phyloP scores from a whole-genome alignment of 2,888 invertebrate genomes.

The Oligia fasciuncula region DNA sequence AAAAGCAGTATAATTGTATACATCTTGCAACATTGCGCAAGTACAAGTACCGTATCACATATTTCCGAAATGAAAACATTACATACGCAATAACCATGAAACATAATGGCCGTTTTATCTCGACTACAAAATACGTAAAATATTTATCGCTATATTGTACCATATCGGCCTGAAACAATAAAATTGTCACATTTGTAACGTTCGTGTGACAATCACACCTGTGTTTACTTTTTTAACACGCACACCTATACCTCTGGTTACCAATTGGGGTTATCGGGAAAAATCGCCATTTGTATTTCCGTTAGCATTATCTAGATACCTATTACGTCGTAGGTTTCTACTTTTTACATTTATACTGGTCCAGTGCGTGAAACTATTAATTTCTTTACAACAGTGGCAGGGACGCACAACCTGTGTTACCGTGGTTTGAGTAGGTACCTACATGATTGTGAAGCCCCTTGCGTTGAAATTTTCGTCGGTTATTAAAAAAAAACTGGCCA shows the following conservation, averaged over 20 bases:
- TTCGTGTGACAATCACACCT: constrained; percentile 45
- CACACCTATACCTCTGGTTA: constrained; percentile 9
- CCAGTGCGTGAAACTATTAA: too few species aligned
- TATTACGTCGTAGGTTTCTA: too few species aligned
- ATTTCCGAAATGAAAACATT: constrained; percentile 4
- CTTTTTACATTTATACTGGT: too few species aligned
- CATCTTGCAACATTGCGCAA: neutral
- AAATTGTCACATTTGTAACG: constrained; percentile 26
- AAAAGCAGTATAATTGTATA: neutral
- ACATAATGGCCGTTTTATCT: constrained; percentile 16
- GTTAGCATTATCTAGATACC: neutral
- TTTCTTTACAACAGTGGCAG: too few species aligned
- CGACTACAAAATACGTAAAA: constrained; percentile 14
- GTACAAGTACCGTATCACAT: neutral
- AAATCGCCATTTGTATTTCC: neutral
- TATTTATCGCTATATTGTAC: constrained; percentile 27
- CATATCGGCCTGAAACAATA: constrained; percentile 37
- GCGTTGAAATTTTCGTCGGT: too few species aligned
- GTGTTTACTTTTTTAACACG: constrained; percentile 37
- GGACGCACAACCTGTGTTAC: too few species aligned
- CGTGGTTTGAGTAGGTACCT: too few species aligned
- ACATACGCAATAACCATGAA: neutral
- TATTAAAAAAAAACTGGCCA: too few species aligned
- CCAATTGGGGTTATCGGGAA: constrained; percentile 16
- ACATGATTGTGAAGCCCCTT: too few species aligned